Percentiles rank a stretch among this genome's conserved stretches.
Conservation (phyloP, 2,797 vertebrate species). For the Xenopus petersii region DNA sequence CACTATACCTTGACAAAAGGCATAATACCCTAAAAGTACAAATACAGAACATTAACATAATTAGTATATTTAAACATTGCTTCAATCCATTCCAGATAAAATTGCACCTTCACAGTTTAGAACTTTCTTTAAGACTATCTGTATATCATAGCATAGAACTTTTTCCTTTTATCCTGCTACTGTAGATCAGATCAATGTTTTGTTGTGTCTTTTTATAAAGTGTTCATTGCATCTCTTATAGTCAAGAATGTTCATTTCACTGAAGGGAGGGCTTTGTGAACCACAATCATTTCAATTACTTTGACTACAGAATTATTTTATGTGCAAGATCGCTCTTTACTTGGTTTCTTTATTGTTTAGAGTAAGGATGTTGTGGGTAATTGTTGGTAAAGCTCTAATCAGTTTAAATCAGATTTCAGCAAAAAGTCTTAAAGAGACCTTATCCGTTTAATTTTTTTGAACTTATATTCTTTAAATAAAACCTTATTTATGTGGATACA, state of each 20-base stretch:
- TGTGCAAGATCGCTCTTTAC: constrained; percentile 18
- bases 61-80: not conserved
- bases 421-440: not conserved
- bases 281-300: constrained; percentile 18
- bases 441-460: too few relatives aligned
- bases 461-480: too few relatives aligned
- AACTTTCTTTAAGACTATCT: not conserved
- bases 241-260: not conserved
- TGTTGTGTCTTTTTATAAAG: not conserved
- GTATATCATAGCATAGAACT: not conserved
- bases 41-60: too few relatives aligned
- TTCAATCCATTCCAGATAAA: not conserved
- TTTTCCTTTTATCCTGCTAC: not conserved
- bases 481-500: too few relatives aligned
- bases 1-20: too few relatives aligned
- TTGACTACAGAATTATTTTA: constrained; percentile 33
- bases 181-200: constrained; percentile 3
- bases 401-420: constrained; percentile 28
- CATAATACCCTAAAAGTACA: too few relatives aligned
- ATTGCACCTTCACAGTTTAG: not conserved
- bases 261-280: not conserved
- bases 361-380: constrained; percentile 21
- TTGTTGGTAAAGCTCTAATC: constrained; percentile 27
- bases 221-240: constrained; percentile 7
- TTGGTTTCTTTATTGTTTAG: constrained; percentile 14